Percentiles rank a stretch among this genome's conserved stretches.
Conservation (phyloP, 2,113 vertebrate species). For the Neodon shergylaensis region DNA sequence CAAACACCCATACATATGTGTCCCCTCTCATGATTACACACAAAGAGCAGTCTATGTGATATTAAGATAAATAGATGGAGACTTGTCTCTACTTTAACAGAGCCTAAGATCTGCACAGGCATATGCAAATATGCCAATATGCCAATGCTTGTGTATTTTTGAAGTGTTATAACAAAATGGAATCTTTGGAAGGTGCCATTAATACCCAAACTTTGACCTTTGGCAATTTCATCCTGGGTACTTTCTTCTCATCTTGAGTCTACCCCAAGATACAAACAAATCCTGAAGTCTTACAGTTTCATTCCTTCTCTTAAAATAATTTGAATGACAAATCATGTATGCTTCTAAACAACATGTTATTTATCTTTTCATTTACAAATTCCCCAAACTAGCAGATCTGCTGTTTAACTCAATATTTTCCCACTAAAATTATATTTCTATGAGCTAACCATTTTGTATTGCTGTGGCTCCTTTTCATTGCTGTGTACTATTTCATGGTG, state of each 20-base stretch:
- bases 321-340: background rate
- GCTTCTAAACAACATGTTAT: background rate
- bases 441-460: background rate
- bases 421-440: background rate
- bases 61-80: background rate
- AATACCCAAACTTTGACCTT: background rate
- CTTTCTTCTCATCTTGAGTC: background rate
- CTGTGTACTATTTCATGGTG: background rate
- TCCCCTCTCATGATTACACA: background rate
- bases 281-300: background rate
- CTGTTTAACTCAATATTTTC: constrained; percentile 1
- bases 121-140: too few relatives aligned
- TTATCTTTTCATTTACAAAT: constrained; percentile 38
- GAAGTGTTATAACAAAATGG: background rate
- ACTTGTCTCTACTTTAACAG: background rate
- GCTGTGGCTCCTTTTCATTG: background rate
- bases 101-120: background rate
- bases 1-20: too few relatives aligned
- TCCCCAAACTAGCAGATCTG: background rate
- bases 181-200: background rate
- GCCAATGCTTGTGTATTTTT: background rate
- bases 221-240: accelerated
- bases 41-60: background rate
- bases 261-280: background rate
- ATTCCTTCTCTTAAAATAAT: background rate